phyloP scores from a whole-genome alignment of 2,888 invertebrate species.

The Lottia scabra region DNA sequence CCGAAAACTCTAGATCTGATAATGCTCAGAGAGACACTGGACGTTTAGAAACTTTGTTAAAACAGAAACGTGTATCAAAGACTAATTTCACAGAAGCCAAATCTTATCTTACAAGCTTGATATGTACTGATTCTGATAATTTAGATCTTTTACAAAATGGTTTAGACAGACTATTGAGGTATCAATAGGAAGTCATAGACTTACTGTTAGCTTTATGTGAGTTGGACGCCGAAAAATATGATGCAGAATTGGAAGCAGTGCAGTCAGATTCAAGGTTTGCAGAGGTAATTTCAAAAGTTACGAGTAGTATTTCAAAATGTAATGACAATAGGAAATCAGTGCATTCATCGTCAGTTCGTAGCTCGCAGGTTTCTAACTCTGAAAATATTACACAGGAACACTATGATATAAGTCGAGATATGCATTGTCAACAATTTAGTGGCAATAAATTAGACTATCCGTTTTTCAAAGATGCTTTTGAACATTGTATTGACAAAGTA shows the following conservation, averaged over 20 bases:
- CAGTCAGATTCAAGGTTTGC: not conserved
- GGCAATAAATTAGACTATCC: not conserved
- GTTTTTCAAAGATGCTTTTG: not conserved
- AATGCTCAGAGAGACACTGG: not conserved
- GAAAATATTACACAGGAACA: too few species aligned
- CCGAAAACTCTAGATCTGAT: too few species aligned
- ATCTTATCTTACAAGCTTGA: not conserved
- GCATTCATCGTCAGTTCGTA: too few species aligned
- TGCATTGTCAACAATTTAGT: not conserved
- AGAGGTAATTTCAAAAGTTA: too few species aligned
- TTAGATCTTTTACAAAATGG: not conserved
- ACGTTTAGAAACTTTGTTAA: not conserved
- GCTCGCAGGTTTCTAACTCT: too few species aligned
- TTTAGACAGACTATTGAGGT: not conserved
- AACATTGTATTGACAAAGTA: not conserved
- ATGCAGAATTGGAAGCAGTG: too few species aligned
- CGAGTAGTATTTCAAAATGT: too few species aligned
- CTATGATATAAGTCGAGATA: not conserved
- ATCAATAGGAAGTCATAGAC: not conserved
- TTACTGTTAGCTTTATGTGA: not conserved
- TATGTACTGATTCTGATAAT: not conserved
- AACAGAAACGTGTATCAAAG: not conserved
- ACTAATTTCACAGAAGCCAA: not conserved
- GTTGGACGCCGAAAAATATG: too few species aligned
- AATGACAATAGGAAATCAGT: too few species aligned